phyloP scores from a whole-genome alignment of 1,140 invertebrate genomes.

The Ooceraea biroi region DNA sequence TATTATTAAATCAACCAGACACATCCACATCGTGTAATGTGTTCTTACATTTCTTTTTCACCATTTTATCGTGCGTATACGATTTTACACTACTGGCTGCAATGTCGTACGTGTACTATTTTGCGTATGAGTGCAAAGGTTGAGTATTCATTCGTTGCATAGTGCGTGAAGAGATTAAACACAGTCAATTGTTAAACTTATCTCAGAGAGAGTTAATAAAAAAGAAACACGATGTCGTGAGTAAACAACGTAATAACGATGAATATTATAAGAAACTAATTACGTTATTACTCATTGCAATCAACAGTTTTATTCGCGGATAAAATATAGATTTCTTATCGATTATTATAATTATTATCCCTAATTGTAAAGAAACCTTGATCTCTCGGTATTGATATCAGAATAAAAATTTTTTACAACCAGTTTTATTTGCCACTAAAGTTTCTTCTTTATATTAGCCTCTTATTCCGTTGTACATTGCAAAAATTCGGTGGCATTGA shows the following conservation, averaged over 20 bases:
- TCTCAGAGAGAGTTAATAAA: conserved; percentile 7
- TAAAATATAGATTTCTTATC: conserved; percentile 23
- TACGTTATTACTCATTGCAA: conserved; percentile 5
- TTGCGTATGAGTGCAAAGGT: conserved; percentile 54
- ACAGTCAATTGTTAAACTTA: not conserved
- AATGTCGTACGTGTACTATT: not conserved
- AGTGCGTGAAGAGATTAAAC: conserved; percentile 16
- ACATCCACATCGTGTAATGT: not conserved
- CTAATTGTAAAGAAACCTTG: not conserved
- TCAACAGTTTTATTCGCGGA: not conserved
- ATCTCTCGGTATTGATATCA: not conserved
- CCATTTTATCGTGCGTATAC: conserved; percentile 6
- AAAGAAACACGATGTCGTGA: not conserved
- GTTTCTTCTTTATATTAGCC: not conserved
- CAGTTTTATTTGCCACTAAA: not conserved
- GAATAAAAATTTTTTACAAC: not conserved
- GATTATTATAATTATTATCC: not conserved
- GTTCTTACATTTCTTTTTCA: conserved; percentile 17
- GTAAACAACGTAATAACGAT: conserved; percentile 7
- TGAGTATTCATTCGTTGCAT: conserved; percentile 11
- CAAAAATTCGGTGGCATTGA: not conserved
- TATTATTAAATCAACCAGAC: not conserved
- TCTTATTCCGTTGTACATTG: not conserved
- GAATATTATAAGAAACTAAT: not conserved
- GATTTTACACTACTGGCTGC: not conserved